Conservation (phyloP, 53 echinoderm and acorn worm species). For the Luidia sarsii region DNA sequence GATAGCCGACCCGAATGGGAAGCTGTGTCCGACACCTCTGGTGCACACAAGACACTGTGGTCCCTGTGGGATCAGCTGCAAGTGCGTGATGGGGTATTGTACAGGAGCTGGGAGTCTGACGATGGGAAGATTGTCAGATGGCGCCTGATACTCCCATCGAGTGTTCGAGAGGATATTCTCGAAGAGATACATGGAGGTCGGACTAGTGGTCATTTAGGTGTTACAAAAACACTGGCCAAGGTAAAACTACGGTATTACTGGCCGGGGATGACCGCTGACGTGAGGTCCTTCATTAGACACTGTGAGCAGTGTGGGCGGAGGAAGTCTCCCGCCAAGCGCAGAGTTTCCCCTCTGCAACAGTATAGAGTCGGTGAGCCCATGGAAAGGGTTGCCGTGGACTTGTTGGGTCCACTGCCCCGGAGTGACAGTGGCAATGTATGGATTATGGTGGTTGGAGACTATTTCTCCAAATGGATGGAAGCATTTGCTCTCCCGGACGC, state of each 20-base stretch:
- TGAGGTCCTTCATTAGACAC: conserved; percentile 32
- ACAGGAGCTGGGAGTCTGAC: conserved; percentile 60
- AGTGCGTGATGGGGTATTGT: conserved; percentile 29
- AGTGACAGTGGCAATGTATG: conserved; percentile 18
- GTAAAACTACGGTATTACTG: background rate
- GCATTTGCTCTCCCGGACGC: conserved; percentile 25
- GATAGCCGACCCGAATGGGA: conserved; percentile 31
- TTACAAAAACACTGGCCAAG: conserved; percentile 43
- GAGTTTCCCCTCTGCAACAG: conserved; percentile 39
- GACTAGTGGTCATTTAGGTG: conserved; percentile 46
- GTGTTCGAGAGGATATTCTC: background rate
- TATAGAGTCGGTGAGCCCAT: conserved; percentile 20
- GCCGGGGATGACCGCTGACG: background rate
- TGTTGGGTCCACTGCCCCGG: conserved; percentile 34
- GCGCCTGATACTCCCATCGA: conserved; percentile 15
- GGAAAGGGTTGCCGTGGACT: conserved; percentile 58
- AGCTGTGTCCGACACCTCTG: background rate
- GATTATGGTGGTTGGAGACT: conserved; percentile 14
- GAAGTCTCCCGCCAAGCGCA: conserved; percentile 32
- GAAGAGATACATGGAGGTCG: conserved; percentile 40
- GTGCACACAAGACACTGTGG: conserved; percentile 34
- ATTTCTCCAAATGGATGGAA: conserved; percentile 38
- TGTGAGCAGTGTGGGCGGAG: conserved; percentile 46
- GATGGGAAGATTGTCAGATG: conserved; percentile 16
- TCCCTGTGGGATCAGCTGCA: conserved; percentile 50